Evolutionary conservation across 2,888 invertebrate species (phyloP).

Genomic region (Chloroclystis v-ata): DNA sequence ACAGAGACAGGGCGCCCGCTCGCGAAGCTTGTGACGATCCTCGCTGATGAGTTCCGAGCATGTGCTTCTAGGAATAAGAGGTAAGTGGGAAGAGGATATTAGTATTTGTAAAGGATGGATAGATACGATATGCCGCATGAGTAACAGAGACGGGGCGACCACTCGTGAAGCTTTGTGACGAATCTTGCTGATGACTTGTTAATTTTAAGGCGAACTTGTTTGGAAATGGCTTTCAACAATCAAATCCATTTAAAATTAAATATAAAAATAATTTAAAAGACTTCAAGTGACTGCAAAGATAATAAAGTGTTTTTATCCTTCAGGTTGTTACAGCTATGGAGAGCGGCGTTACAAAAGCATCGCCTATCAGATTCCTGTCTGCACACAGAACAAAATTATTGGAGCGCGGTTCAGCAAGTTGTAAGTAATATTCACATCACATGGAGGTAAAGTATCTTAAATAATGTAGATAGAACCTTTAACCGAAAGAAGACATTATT

Average conservation of each 20-base stretch:
- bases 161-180: too few species aligned
- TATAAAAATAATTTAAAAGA: too few species aligned
- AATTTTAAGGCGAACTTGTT: too few species aligned
- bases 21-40: constrained; percentile 51
- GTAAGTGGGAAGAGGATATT: constrained; percentile 35
- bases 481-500: too few species aligned
- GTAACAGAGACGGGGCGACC: not conserved
- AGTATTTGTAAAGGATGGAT: not conserved
- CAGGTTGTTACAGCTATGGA: constrained; percentile 89
- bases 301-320: too few species aligned
- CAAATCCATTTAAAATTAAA: too few species aligned
- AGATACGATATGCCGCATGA: not conserved
- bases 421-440: too few species aligned
- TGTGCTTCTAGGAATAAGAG: constrained; percentile 62
- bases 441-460: too few species aligned
- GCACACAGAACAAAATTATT: constrained; percentile 85
- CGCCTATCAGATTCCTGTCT: constrained; percentile 80
- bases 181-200: too few species aligned
- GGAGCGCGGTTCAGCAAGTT: constrained; percentile 93
- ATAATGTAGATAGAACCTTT: too few species aligned
- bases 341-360: constrained; percentile 88
- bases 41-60: constrained; percentile 61
- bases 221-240: too few species aligned
- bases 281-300: too few species aligned
- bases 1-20: constrained; percentile 59